phyloP scores from a whole-genome alignment of 2,113 vertebrate genomes.

The Erpornis zantholeuca region DNA sequence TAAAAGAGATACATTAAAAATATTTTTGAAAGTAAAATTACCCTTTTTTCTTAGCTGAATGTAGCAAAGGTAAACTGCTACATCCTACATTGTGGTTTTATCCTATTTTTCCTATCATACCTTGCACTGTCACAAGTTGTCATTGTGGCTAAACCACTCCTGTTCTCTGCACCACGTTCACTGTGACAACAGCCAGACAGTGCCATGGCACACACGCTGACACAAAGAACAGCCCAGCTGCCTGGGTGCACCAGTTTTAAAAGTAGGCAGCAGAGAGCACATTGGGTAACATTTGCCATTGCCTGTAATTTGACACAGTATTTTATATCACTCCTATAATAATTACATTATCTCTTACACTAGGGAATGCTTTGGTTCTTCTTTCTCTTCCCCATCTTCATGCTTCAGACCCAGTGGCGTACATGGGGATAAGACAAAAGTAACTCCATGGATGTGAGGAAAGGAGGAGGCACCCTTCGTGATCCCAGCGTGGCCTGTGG shows the following conservation, averaged over 20 bases:
- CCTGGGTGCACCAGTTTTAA: not conserved
- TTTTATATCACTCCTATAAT: not conserved
- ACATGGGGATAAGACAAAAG: fast-evolving
- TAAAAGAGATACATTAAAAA: not conserved
- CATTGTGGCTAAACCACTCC: not conserved
- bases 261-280: not conserved
- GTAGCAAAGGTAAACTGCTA: not conserved
- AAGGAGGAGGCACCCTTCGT: not conserved
- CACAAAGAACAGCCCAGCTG: not conserved
- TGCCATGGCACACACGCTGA: not conserved
- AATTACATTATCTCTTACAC: not conserved
- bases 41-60: not conserved
- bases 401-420: not conserved
- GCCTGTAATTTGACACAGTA: not conserved
- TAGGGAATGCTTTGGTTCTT: not conserved
- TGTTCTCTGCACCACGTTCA: not conserved
- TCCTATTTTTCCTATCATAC: not conserved
- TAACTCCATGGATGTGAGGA: not conserved
- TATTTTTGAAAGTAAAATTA: not conserved
- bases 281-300: not conserved
- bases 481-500: fast-evolving
- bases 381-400: not conserved
- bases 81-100: not conserved
- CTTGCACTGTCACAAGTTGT: not conserved
- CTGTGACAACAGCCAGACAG: not conserved